Evolutionary conservation across 2,113 vertebrate species (phyloP), one percentile per base, ranked within the genome.

Genomic region (Rhegmatorhina hoffmannsi): DNA sequence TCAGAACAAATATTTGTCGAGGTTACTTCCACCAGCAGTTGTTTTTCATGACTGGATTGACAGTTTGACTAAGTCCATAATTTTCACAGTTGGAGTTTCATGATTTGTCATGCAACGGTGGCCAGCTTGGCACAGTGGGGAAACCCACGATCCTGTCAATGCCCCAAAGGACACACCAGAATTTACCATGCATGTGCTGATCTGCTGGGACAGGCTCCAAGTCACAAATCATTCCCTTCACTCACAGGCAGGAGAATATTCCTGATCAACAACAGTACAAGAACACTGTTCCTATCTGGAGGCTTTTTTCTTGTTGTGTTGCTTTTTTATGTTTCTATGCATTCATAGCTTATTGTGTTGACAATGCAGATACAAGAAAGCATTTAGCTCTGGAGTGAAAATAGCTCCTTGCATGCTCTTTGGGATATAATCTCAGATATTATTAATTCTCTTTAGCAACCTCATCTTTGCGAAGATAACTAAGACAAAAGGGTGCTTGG

Each of bases 71-170:
- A 78, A 96, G 92, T 76, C 96, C 88, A 64, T 97, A 97, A 98
- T 98, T 98, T 97, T 98, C 98, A 96, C 97, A 97, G 97, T 95
- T 94, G 97, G 97, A 96, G 92, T 94, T 97, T 67, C 84, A 78
- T 88, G 97, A 97, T 97, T 97, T 98, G 96, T 97, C 96, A 97
- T 87, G 96, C 96, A 94, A 97, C 50, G 28, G 53, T 87, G 96
- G 96, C 95, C 94, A 95, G 87, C 94, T 60, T 56, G 53, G 96
- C 79, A 5, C 94, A 96, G 96, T 80, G 94, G 96, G 95, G 92
- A 82, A 94, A 89, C 91, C 93, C 92, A 74, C 0, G 1, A 93
- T 92, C 94, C 90, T 95, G 50, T 91, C 96, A 96, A 97, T 76
- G 83, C 84, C 97, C 94, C 95, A 93, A 94, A 96, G 70, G 21